A percentile compares a stretch with the other conserved stretches of the same genome.
phyloP scores from a whole-genome alignment of 1,140 invertebrate species.

The Parapsyche elsis region DNA sequence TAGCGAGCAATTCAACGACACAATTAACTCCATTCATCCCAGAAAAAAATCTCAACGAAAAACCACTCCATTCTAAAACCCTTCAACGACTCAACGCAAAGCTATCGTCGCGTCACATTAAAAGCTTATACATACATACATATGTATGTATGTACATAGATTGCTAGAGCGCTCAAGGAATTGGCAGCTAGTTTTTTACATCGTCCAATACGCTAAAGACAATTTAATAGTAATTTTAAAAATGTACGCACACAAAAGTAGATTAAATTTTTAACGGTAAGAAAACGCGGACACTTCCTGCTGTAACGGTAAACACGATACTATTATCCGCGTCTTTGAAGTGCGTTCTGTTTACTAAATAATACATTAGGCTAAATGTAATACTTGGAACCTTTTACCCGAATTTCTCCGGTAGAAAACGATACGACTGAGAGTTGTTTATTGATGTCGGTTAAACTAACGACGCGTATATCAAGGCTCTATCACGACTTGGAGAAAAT shows the following conservation, averaged over 20 bases:
- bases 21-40: slow-evolving; percentile 9
- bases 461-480: not conserved
- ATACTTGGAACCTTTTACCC: not conserved
- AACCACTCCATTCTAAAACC: not conserved
- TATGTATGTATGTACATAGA: too few species aligned
- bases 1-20: slow-evolving; percentile 13
- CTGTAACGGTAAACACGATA: slow-evolving; percentile 12
- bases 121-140: not conserved
- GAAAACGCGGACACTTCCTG: not conserved
- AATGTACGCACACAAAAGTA: too few species aligned
- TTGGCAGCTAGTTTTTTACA: too few species aligned
- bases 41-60: not conserved
- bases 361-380: slow-evolving; percentile 5
- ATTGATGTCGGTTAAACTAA: not conserved
- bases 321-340: not conserved
- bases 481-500: too few species aligned
- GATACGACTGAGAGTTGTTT: slow-evolving; percentile 8
- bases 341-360: slow-evolving; percentile 16
- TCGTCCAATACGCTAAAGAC: too few species aligned
- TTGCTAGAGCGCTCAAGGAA: too few species aligned
- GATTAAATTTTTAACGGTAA: too few species aligned
- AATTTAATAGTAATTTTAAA: too few species aligned
- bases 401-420: slow-evolving; percentile 1
- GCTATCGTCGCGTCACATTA: not conserved
- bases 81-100: too few species aligned